A percentile compares a stretch with the other conserved stretches of the same genome.
These are phyloP conservation scores for Hoplostethus atlanticus DNA, from an alignment of 2,797 vertebrate genomes.

Conservation along the genomic window DNA sequence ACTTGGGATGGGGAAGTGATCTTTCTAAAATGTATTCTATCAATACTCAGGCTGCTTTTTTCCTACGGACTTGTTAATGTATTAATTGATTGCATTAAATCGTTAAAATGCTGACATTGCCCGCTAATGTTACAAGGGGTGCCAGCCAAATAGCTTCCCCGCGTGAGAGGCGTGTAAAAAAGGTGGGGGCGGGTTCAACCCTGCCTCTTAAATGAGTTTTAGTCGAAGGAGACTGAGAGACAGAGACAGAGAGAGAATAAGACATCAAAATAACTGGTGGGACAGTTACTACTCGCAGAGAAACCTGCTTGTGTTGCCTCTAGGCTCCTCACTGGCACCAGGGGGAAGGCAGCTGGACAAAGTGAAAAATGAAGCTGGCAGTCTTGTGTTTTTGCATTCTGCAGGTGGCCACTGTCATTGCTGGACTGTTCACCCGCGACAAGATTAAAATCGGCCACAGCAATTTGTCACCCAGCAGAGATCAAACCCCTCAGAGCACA, in stretches of 20 bases:
- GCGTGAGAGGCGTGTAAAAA: slow-evolving; percentile 9
- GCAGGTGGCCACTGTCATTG: slow-evolving; percentile 22
- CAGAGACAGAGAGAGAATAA: slow-evolving; percentile 7
- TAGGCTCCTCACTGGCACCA: background rate
- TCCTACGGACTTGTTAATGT: too few relatives aligned
- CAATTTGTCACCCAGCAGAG: background rate
- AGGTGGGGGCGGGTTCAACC: slow-evolving; percentile 49
- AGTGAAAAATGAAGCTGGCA: slow-evolving; percentile 44
- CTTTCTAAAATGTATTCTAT: too few relatives aligned
- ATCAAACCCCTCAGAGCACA: slow-evolving; percentile 3
- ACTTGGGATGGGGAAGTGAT: too few relatives aligned
- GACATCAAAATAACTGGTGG: background rate
- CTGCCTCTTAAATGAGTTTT: slow-evolving; percentile 46
- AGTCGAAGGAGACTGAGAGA: background rate
- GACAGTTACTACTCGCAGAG: background rate
- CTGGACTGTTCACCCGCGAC: background rate
- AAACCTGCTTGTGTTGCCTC: background rate
- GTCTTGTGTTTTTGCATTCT: slow-evolving; percentile 38
- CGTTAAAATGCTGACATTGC: background rate
- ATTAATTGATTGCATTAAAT: background rate
- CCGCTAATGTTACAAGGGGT: too few relatives aligned
- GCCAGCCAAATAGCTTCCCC: background rate
- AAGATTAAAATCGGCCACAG: background rate
- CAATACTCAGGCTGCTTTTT: too few relatives aligned
- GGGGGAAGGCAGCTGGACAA: background rate